These are phyloP conservation scores for Neogale vison DNA, from an alignment of 2,113 vertebrate species.

Conservation along the genomic window DNA sequence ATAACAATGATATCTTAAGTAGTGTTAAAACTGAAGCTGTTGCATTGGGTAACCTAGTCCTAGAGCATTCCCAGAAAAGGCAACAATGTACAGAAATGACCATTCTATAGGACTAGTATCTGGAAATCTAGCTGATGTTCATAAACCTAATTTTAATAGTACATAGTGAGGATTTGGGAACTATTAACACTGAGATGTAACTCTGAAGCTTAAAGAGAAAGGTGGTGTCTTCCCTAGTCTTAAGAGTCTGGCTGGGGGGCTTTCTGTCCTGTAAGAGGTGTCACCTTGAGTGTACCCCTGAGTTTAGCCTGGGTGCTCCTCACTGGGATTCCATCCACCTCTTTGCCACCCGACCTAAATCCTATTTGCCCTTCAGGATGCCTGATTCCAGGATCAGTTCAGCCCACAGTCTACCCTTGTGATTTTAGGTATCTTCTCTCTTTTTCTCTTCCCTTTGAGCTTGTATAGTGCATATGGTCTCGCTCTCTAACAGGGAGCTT, in stretches of 20 bases:
- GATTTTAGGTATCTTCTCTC: not conserved
- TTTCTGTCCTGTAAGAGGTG: not conserved
- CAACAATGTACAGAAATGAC: not conserved
- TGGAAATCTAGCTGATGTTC: not conserved
- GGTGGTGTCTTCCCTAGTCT: not conserved
- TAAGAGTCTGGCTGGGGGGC: not conserved
- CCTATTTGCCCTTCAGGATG: no score
- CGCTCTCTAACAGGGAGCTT: not conserved
- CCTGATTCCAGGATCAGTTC: not conserved
- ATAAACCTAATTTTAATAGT: not conserved
- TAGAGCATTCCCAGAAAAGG: not conserved
- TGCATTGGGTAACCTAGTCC: not conserved
- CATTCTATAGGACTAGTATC: not conserved
- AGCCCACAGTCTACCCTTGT: not conserved
- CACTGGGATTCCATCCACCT: not conserved
- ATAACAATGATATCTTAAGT: not conserved
- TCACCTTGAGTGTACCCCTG: not conserved
- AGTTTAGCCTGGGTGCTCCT: not conserved
- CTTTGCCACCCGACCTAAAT: not conserved
- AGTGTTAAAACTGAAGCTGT: not conserved
- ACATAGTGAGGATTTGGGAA: not conserved
- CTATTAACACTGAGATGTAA: not conserved
- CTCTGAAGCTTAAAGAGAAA: not conserved
- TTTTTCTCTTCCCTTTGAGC: not conserved
- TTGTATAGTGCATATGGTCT: not conserved